Evolutionary conservation across 1,140 invertebrate species (phyloP), one percentile per base, ranked within the genome.

Genomic region (Zaprionus ornatus): DNA sequence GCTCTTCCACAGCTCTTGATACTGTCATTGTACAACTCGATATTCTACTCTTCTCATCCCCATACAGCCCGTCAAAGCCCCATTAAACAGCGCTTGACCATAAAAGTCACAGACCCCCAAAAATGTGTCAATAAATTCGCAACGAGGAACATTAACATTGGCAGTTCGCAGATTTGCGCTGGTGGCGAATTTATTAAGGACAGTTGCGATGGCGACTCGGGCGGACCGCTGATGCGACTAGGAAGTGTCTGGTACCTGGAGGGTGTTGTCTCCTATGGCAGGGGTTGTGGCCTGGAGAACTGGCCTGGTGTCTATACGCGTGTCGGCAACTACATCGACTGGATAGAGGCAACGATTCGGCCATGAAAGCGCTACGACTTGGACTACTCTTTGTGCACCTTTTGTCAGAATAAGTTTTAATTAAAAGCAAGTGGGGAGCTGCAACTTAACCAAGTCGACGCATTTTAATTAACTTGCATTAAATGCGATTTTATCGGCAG

Each of bases 291-390:
- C 0, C 94, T 95, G 32, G 83, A 92, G 17, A 95, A 94, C 1
- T 95, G 95, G 94, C 96, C 97, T 0, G 96, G 96, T 1, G 95
- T 97, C n/a, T 97, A 97, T 79, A 97, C 96, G 0, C 94, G 94
- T 62, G 95, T 97, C 1, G 82, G 93, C 0, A 92, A 95, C 23
- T 97, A 95, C 66, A 88, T 95, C 0, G 94, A 95, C n/a, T 97
- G 97, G 97, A 96, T 97, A 64, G 82, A 94, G 62, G 79, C 94
- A 19, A 95, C 93, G 5, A 91, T 97, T 42, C 76, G 74, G 32
- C 78, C 93, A 6, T 84, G 61, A 73, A 27, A 0, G 7, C 4
- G 23, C 45, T 23, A 62, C 4, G 2, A 23, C 19, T 29, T 48
- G 63, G n/a, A 32, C 21, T 6, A 10, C 13, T 42, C 23, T 12